phyloP scores from a whole-genome alignment of 2,113 vertebrate species.

The Dasyurus viverrinus region DNA sequence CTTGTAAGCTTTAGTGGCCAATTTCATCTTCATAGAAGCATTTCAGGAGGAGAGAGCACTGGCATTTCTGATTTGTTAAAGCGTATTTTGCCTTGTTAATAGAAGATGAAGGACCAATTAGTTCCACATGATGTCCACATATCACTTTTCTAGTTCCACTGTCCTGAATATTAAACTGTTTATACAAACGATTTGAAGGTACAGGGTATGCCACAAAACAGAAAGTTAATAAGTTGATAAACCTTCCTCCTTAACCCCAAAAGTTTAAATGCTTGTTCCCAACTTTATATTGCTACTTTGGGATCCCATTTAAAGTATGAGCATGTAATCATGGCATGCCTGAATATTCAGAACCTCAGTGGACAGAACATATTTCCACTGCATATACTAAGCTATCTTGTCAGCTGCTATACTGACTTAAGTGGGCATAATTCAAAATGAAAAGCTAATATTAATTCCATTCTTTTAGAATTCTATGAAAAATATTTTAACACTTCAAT shows the following conservation, averaged over 20 bases:
- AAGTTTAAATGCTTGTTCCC: too few species aligned
- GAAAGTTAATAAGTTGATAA: too few species aligned
- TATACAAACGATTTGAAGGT: neutral
- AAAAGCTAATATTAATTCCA: slow-evolving; percentile 98
- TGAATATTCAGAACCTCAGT: slow-evolving; percentile 91
- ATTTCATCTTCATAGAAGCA: neutral
- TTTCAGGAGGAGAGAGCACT: neutral
- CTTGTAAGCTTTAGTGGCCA: neutral
- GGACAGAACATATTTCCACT: slow-evolving; percentile 95
- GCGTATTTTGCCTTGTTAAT: neutral
- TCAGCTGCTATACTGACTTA: slow-evolving; percentile 98
- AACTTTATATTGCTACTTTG: slow-evolving; percentile 86
- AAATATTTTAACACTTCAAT: slow-evolving; percentile 53
- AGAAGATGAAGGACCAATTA: neutral
- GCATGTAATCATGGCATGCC: slow-evolving; percentile 87
- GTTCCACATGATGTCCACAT: neutral
- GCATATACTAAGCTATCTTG: slow-evolving; percentile 99
- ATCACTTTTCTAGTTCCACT: neutral
- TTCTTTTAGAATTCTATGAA: slow-evolving; percentile 97
- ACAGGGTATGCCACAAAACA: too few species aligned
- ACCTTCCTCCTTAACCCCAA: too few species aligned
- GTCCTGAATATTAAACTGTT: neutral
- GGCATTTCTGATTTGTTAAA: neutral
- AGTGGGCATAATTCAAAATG: slow-evolving; percentile 99
- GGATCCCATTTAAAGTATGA: slow-evolving; percentile 83